Evolutionary conservation across 2,797 vertebrate genomes (phyloP), one percentile per base, ranked within the genome.

Genomic region (Hypotaenidia okinawae): DNA sequence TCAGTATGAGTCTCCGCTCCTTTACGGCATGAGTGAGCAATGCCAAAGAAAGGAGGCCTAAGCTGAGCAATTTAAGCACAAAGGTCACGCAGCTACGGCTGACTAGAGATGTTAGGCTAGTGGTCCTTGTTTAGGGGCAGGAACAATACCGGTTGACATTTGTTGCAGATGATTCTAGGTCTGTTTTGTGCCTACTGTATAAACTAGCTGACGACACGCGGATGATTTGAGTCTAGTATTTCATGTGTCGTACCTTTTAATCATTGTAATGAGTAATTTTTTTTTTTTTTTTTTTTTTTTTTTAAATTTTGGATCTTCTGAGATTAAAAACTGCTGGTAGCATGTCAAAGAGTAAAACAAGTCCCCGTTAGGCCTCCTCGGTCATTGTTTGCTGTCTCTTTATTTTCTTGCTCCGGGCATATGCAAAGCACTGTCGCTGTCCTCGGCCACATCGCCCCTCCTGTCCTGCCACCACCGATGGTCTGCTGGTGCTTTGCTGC

Each of bases 1-100:
- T 95, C 87, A 80, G 16, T 95, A 89, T 22, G 37, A 85, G 82
- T 95, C 90, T 90, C 63, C 91, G 59, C 88, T 95, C 79, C 75
- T 96, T 91, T 94, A 10, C 0, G 55, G 90, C 90, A 87, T 87
- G 86, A 67, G 81, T 79, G 76, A 97, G 84, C 94, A 79, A 68
- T 91, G 95, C 88, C 93, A 91, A 97, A 94, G 77, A 95, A 95
- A 89, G 85, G 73, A 92, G 86, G 78, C 87, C 90, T 73, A 90
- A 95, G 35, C 82, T 85, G 37, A 96, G 84, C 93, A 93, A 85
- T 64, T 91, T 91, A 97, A 98, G 97, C 97, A 97, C 96, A 97
- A 95, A 91, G 79, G 87, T 97, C 87, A 75, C 58, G 25, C 70
- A 90, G 87, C 68, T 87, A 55, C 6, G 13, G 78, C 85, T 96